These are phyloP conservation scores for Aleiodes sp. DNA, from an alignment of 1,140 invertebrate species.

Conservation along the genomic window DNA sequence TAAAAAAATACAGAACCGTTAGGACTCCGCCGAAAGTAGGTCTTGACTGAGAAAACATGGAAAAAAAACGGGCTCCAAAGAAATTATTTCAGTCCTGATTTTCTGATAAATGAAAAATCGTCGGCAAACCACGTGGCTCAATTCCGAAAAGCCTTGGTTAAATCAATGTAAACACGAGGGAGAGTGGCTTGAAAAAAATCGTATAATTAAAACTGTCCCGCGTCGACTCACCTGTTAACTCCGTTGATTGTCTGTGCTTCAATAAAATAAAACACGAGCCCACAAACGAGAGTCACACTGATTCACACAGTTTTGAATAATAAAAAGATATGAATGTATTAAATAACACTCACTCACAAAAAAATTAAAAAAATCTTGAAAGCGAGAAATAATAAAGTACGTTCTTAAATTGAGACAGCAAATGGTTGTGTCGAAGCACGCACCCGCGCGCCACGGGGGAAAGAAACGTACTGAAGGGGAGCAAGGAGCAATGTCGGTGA, in stretches of 20 bases:
- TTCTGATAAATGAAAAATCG: neutral
- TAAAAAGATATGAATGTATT: neutral
- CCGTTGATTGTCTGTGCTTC: no score
- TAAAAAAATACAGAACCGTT: conserved; percentile 21
- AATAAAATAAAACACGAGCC: no score
- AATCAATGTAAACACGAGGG: no score
- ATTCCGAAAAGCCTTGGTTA: no score
- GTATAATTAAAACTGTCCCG: no score
- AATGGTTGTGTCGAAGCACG: neutral
- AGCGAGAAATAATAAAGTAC: conserved; percentile 7
- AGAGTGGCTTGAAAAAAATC: no score
- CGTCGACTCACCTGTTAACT: no score
- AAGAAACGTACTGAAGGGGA: conserved; percentile 37
- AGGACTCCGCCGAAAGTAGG: conserved; percentile 29
- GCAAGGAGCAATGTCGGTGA: conserved; percentile 32
- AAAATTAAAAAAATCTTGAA: neutral
- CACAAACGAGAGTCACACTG: no score
- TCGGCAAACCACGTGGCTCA: no score
- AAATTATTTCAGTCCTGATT: neutral
- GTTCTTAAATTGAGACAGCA: neutral
- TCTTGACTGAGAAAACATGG: conserved; percentile 1
- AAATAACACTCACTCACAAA: conserved; percentile 8
- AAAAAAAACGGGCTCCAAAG: conserved; percentile 7
- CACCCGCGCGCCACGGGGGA: conserved; percentile 36
- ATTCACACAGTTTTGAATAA: no score